These are phyloP conservation scores for Galemys pyrenaicus DNA, from an alignment of 2,113 vertebrate genomes.

Conservation along the genomic window DNA sequence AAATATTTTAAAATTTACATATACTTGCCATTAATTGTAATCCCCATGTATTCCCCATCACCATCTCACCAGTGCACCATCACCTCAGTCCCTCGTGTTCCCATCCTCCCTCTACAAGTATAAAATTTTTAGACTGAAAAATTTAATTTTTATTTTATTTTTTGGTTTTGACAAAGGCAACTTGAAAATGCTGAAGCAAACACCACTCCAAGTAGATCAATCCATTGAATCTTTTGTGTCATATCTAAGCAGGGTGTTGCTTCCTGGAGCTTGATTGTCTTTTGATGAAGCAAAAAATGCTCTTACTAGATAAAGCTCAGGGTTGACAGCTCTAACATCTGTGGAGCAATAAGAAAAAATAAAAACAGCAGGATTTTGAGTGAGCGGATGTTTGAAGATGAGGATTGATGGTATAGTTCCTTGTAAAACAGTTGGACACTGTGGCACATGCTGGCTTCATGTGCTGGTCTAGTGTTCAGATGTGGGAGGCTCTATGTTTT, in stretches of 20 bases:
- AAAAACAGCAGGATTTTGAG: not conserved
- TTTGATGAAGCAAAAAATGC: slow-evolving; percentile 17
- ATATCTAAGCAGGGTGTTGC: not conserved
- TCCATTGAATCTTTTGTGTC: not conserved
- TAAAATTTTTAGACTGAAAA: slow-evolving; percentile 4
- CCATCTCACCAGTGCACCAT: too few relatives aligned
- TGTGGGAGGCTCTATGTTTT: not conserved
- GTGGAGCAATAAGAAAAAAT: not conserved
- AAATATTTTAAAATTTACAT: too few relatives aligned
- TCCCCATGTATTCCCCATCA: too few relatives aligned
- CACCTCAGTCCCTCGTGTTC: too few relatives aligned
- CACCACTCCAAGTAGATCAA: not conserved
- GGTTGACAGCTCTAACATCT: not conserved
- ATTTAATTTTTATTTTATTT: not conserved
- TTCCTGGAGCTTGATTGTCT: not conserved
- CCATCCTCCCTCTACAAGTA: too few relatives aligned
- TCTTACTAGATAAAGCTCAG: not conserved
- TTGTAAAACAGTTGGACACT: not conserved
- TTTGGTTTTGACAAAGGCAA: not conserved
- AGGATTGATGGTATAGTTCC: not conserved
- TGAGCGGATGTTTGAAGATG: not conserved
- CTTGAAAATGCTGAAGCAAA: not conserved
- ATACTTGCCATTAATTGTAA: too few relatives aligned
- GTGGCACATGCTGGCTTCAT: accelerated
- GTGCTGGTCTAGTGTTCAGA: not conserved